Evolutionary conservation across 2,888 invertebrate species (phyloP), one percentile per base, ranked within the genome.

Genomic region (Mesochorus sp.): DNA sequence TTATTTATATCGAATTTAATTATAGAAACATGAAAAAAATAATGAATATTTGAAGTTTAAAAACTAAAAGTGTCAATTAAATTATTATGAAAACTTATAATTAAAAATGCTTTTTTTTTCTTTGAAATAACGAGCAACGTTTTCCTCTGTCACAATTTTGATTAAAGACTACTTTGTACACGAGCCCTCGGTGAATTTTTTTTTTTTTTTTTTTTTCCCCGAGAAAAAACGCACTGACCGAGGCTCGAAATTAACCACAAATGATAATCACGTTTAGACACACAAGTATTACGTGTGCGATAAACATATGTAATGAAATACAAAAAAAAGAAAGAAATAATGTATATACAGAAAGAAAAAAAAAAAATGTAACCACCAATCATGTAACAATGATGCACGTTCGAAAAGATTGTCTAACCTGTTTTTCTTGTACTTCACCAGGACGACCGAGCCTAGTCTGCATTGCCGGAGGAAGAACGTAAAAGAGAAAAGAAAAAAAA

Each of bases 391-490:
- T 49, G 62, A 61, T 80, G 68, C 68, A 71, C 77, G 77, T 77
- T 68, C 57, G 67, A 67, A 59, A 80, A 74, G 72, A n/a, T n/a
- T 71, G 61, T 79, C 95, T 95, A 94, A 96, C 96, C 92, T 95
- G 95, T 93, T 94, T 94, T 31, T 93, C 92, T 90, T 94, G 94
- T 93, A 96, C 93, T 94, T 95, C 95, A 92, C 96, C 96, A 91
- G 96, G 96, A 91, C 96, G 95, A 92, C 93, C 94, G 92, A 93
- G 92, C 91, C 93, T 94, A 91, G 91, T 92, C 94, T 94, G 94
- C 93, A 94, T 93, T 92, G 92, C 92, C 93, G n/a, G n/a, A 92
- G 92, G 92, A 93, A 93, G 85, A 86, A 83, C 83, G 82, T 83
- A 85, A 83, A 81, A 82, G 67, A 84, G 79, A 62, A 79, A 49